Conservation (phyloP, 1,140 invertebrate species). For the Reticulitermes speratus region DNA sequence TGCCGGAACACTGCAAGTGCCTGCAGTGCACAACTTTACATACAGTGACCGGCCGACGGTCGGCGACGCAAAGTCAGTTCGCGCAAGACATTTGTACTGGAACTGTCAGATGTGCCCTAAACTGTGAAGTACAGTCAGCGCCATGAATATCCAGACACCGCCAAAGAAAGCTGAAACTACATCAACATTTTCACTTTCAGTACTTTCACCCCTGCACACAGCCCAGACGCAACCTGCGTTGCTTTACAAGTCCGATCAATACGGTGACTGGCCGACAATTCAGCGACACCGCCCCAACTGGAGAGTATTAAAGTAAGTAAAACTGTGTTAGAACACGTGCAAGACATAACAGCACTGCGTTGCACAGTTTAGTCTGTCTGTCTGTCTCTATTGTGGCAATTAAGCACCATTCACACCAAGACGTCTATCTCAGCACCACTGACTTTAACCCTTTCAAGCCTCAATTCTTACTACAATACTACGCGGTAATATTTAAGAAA, state of each 20-base stretch:
- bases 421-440: too few relatives aligned
- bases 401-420: too few relatives aligned
- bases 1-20: background rate
- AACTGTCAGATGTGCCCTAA: background rate
- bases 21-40: too few relatives aligned
- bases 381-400: too few relatives aligned
- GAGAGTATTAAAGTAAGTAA: background rate
- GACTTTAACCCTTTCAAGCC: too few relatives aligned
- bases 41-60: too few relatives aligned
- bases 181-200: background rate
- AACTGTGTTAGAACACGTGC: background rate
- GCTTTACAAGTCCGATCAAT: background rate
- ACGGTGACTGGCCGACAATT: background rate
- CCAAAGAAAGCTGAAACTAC: background rate
- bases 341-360: too few relatives aligned
- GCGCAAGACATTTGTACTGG: background rate
- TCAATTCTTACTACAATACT: too few relatives aligned
- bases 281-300: background rate
- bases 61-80: too few relatives aligned
- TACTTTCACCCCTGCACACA: background rate
- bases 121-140: background rate
- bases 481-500: too few relatives aligned
- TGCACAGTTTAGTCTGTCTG: too few relatives aligned
- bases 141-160: background rate
- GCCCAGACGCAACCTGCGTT: background rate